Conservation (phyloP, 2,797 vertebrate genomes). For the Characodon lateralis region DNA sequence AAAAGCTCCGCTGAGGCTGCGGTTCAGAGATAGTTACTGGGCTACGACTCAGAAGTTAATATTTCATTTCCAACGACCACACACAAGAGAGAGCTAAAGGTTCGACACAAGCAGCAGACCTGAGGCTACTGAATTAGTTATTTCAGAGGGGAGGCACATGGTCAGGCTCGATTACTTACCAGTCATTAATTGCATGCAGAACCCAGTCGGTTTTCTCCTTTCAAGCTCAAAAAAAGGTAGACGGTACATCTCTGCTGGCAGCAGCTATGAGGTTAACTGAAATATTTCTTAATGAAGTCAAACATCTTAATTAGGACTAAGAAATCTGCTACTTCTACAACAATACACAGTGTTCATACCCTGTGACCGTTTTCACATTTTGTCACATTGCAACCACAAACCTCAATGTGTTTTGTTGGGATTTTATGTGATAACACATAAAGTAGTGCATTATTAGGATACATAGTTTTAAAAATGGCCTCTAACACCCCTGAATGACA, state of each 20-base stretch:
- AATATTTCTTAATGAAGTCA: conserved; percentile 17
- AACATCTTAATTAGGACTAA: not conserved
- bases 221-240: conserved; percentile 53
- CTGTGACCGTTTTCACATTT: not conserved
- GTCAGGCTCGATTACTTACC: conserved; percentile 74
- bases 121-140: conserved; percentile 69
- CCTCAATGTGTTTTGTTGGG: not conserved
- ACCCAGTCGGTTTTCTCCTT: conserved; percentile 38
- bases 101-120: conserved; percentile 74
- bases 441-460: not conserved
- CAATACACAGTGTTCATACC: not conserved
- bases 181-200: conserved; percentile 71
- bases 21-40: conserved; percentile 77
- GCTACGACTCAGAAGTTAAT: conserved; percentile 76
- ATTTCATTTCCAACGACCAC: conserved; percentile 80
- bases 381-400: not conserved
- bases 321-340: not conserved
- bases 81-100: conserved; percentile 67
- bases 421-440: not conserved
- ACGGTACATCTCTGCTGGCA: conserved; percentile 23
- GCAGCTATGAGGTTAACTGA: conserved; percentile 19
- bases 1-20: conserved; percentile 66
- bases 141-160: conserved; percentile 76
- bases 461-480: not conserved
- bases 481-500: not conserved